phyloP scores from a whole-genome alignment of 1,140 invertebrate species.

The Pogonus chalceus region DNA sequence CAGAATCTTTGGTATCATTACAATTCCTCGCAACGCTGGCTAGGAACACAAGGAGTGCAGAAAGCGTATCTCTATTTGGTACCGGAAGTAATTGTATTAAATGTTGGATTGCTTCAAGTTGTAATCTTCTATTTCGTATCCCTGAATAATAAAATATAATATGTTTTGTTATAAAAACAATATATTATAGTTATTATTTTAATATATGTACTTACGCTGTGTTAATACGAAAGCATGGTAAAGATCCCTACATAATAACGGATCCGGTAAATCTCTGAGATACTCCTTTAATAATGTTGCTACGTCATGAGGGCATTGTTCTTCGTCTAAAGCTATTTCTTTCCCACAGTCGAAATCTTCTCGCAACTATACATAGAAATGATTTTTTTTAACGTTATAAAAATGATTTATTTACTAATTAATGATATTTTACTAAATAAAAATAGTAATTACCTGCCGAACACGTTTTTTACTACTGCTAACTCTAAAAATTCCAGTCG shows the following conservation, averaged over 20 bases:
- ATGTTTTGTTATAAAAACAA: conserved; percentile 4
- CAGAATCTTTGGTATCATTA: conserved; percentile 47
- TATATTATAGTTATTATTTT: neutral
- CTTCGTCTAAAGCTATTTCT: conserved; percentile 62
- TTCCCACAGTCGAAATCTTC: conserved; percentile 83
- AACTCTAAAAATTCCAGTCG: conserved; percentile 81
- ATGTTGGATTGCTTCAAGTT: conserved; percentile 72
- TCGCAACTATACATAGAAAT: conserved; percentile 51
- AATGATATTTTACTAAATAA: neutral
- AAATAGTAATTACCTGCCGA: conserved; percentile 56
- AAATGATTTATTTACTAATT: conserved; percentile 8
- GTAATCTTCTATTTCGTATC: conserved; percentile 68
- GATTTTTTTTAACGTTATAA: neutral
- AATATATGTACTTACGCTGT: conserved; percentile 58
- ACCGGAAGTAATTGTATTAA: conserved; percentile 75
- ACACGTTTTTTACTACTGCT: conserved; percentile 84
- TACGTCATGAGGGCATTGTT: conserved; percentile 85
- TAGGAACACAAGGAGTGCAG: conserved; percentile 70
- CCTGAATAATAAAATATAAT: conserved; percentile 38
- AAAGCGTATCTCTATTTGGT: conserved; percentile 80
- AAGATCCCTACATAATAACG: conserved; percentile 77
- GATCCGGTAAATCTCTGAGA: conserved; percentile 85
- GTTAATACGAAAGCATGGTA: conserved; percentile 84
- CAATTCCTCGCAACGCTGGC: conserved; percentile 65
- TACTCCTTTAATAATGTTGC: conserved; percentile 89